These are phyloP conservation scores for Cistogaster globosa DNA, from an alignment of 2,888 invertebrate species.

Conservation along the genomic window DNA sequence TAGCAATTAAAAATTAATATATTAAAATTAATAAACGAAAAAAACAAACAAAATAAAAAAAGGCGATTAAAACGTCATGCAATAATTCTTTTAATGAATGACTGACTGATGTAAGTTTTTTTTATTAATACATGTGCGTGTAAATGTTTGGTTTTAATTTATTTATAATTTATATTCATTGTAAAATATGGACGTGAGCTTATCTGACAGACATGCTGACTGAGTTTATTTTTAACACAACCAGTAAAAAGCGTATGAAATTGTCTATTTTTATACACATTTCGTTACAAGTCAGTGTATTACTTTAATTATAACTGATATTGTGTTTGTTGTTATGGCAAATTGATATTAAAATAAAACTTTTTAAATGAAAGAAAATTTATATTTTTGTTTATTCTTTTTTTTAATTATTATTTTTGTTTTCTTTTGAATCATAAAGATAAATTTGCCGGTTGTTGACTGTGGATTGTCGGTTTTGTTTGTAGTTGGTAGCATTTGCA, in stretches of 20 bases:
- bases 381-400: background rate
- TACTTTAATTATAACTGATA: slow-evolving; percentile 9
- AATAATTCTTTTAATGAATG: slow-evolving; percentile 23
- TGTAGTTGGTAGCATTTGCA: slow-evolving; percentile 21
- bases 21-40: slow-evolving; percentile 48
- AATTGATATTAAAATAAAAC: slow-evolving; percentile 42
- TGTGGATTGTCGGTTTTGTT: background rate
- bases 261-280: slow-evolving; percentile 5
- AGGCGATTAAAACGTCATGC: slow-evolving; percentile 28
- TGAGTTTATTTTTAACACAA: slow-evolving; percentile 3
- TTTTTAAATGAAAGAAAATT: slow-evolving; percentile 25
- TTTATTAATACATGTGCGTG: background rate
- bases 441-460: slow-evolving; percentile 24
- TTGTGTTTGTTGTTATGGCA: slow-evolving; percentile 30
- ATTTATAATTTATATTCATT: slow-evolving; percentile 62
- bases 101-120: background rate
- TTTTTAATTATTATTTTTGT: background rate
- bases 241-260: background rate
- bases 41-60: slow-evolving; percentile 2
- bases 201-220: slow-evolving; percentile 34
- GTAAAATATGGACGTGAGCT: slow-evolving; percentile 9
- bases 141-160: slow-evolving; percentile 37
- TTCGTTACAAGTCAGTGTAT: slow-evolving; percentile 3
- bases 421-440: background rate
- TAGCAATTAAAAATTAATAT: slow-evolving; percentile 53